These are phyloP conservation scores for Bungarus multicinctus DNA, from an alignment of 2,113 vertebrate species.

Conservation along the genomic window DNA sequence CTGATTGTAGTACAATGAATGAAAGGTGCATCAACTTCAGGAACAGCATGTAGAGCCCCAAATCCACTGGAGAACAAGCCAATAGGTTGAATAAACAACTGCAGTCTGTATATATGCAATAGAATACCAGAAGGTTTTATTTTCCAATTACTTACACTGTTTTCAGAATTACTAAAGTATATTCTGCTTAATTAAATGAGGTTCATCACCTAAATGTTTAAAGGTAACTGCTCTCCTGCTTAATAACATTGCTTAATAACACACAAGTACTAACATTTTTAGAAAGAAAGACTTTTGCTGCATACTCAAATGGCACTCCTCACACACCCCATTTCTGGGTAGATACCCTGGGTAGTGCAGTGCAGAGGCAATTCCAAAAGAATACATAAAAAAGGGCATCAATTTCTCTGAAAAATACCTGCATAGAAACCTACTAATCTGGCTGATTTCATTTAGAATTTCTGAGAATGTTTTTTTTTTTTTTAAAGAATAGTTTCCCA, in stretches of 20 bases:
- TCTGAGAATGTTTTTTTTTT: conserved; percentile 58
- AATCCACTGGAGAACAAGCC: neutral
- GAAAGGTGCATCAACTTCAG: neutral
- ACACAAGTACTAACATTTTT: neutral
- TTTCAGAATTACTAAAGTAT: neutral
- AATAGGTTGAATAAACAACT: neutral
- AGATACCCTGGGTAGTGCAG: neutral
- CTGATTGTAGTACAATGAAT: neutral
- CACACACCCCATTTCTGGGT: too few species aligned
- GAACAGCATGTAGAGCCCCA: neutral
- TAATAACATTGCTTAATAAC: neutral
- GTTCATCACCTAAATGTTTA: neutral
- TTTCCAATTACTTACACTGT: neutral
- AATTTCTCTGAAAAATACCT: conserved; percentile 51
- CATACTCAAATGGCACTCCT: neutral
- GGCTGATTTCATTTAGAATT: conserved; percentile 60
- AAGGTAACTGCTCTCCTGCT: neutral
- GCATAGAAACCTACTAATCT: conserved; percentile 42
- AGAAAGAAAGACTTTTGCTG: neutral
- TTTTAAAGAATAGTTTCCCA: conserved; percentile 65
- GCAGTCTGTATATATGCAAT: neutral
- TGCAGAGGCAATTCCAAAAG: conserved; percentile 30
- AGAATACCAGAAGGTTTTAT: neutral
- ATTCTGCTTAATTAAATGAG: conserved; percentile 1
- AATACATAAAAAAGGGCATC: conserved; percentile 38